phyloP scores from a whole-genome alignment of 1,140 invertebrate genomes.

The Drosophila suzukii region DNA sequence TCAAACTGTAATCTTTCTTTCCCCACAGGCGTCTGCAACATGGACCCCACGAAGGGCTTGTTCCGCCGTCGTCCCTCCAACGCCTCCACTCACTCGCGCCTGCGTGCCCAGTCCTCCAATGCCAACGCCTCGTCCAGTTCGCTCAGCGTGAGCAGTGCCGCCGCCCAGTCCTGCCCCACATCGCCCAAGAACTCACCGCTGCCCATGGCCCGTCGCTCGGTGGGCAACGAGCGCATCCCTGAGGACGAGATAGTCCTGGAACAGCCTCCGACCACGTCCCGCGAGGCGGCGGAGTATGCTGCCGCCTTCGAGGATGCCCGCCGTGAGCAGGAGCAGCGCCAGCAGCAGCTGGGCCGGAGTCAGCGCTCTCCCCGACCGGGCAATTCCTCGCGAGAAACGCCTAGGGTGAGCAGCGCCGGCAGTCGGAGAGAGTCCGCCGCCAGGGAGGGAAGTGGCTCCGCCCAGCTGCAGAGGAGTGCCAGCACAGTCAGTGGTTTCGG shows the following conservation, averaged over 20 bases:
- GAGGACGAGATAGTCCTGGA: constrained; percentile 71
- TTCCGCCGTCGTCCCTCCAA: constrained; percentile 85
- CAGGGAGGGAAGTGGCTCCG: constrained; percentile 16
- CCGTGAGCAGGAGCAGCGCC: constrained; percentile 55
- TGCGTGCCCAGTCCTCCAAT: constrained; percentile 70
- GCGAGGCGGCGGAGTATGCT: constrained; percentile 69
- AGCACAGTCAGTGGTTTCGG: constrained; percentile 86
- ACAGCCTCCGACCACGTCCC: constrained; percentile 62
- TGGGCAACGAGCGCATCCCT: constrained; percentile 74
- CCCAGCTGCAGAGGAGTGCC: constrained; percentile 84
- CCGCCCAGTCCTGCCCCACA: constrained; percentile 78
- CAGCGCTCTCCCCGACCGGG: constrained; percentile 52
- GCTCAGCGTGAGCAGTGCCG: constrained; percentile 45
- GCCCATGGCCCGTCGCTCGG: constrained; percentile 61
- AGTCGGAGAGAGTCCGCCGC: constrained; percentile 41
- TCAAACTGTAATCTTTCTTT: constrained; percentile 2
- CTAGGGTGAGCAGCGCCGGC: constrained; percentile 66
- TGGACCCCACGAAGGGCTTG: constrained; percentile 85
- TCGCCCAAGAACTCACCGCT: constrained; percentile 77
- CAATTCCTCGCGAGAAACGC: constrained; percentile 27
- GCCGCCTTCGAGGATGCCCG: constrained; percentile 71
- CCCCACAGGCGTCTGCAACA: constrained; percentile 77
- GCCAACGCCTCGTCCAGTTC: constrained; percentile 58
- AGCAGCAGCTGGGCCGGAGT: constrained; percentile 30
- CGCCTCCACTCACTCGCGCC: constrained; percentile 65